These are phyloP conservation scores for Leiothrix lutea DNA, from an alignment of 2,113 vertebrate species.

Conservation along the genomic window DNA sequence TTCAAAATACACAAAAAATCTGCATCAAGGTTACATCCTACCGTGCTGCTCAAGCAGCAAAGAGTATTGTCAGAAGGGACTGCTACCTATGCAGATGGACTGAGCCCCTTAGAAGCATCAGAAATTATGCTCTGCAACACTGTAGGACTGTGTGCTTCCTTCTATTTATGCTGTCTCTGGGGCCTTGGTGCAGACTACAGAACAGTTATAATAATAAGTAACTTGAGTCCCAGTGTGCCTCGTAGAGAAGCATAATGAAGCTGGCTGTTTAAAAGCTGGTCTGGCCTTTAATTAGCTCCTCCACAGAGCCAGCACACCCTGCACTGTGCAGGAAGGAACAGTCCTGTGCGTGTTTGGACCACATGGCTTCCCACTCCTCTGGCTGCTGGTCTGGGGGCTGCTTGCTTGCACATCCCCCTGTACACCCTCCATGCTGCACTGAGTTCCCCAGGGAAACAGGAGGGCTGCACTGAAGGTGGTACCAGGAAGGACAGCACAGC, in stretches of 20 bases:
- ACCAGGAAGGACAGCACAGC: fast-evolving
- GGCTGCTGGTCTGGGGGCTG: background rate
- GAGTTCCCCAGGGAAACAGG: background rate
- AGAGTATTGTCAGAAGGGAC: background rate
- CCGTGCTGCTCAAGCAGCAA: background rate
- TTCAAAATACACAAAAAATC: background rate
- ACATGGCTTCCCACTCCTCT: background rate
- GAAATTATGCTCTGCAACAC: background rate
- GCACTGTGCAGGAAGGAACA: background rate
- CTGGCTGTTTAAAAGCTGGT: background rate
- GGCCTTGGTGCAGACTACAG: background rate
- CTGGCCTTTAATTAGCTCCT: background rate
- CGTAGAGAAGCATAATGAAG: background rate
- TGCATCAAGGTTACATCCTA: background rate
- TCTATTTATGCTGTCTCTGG: background rate
- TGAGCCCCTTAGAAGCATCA: background rate
- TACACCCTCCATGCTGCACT: fast-evolving
- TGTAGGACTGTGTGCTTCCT: background rate
- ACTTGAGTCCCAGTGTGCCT: background rate
- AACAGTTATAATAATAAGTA: background rate
- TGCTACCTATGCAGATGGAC: background rate
- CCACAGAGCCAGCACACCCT: background rate
- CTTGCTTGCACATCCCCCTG: background rate
- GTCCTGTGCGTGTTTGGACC: fast-evolving
- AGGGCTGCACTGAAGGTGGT: too few relatives aligned